A percentile compares a stretch with the other conserved stretches of the same genome.
Evolutionary conservation across 2,113 vertebrate species (phyloP).

Genomic region (Pelecanus crispus): DNA sequence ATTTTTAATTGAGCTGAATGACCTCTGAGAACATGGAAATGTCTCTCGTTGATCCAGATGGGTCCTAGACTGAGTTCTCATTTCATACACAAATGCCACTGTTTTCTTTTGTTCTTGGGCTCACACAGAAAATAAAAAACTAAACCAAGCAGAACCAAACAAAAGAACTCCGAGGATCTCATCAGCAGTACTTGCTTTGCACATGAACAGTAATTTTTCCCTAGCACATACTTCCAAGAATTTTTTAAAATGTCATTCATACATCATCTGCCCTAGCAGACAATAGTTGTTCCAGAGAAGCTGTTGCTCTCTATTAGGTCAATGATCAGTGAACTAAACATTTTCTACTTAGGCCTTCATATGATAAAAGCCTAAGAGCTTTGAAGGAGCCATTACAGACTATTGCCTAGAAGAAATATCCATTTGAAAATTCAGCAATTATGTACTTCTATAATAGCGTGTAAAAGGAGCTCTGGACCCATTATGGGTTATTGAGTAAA

Average conservation of each 20-base stretch:
- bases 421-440: conserved; percentile 75
- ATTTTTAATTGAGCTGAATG: not conserved
- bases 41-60: not conserved
- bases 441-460: conserved; percentile 69
- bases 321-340: conserved; percentile 72
- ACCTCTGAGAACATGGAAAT: not conserved
- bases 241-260: conserved; percentile 45
- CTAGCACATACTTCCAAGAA: conserved; percentile 47
- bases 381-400: conserved; percentile 72
- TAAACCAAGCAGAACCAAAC: conserved; percentile 1
- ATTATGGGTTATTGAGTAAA: conserved; percentile 78
- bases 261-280: conserved; percentile 47
- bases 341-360: conserved; percentile 71
- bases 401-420: conserved; percentile 72
- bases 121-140: not conserved
- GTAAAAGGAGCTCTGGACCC: conserved; percentile 72
- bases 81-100: not conserved
- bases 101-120: not conserved
- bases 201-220: conserved; percentile 40
- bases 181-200: conserved; percentile 47
- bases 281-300: conserved; percentile 55
- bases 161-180: not conserved
- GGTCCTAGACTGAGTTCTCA: not conserved
- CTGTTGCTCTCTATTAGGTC: conserved; percentile 69
- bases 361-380: conserved; percentile 74